These are phyloP conservation scores for Mixornis gularis DNA, from an alignment of 2,113 vertebrate genomes.

Conservation along the genomic window DNA sequence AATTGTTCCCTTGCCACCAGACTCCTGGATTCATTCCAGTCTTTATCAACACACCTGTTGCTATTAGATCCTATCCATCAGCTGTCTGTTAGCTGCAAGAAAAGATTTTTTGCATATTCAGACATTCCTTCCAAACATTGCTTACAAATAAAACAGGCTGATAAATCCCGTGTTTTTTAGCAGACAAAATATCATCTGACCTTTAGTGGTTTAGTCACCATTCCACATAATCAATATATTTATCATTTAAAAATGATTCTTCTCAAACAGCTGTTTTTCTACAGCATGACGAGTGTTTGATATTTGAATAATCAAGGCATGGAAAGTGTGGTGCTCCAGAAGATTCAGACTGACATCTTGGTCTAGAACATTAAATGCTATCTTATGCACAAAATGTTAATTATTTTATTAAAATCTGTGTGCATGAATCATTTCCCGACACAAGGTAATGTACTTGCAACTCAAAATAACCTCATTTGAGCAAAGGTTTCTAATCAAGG, in stretches of 20 bases:
- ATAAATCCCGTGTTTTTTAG: not conserved
- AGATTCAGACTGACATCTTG: not conserved
- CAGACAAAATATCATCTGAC: not conserved
- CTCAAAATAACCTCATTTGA: not conserved
- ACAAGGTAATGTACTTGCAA: not conserved
- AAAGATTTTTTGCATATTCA: not conserved
- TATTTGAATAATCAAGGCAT: not conserved
- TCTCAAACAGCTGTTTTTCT: not conserved
- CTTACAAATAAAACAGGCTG: not conserved
- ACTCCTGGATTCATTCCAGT: not conserved
- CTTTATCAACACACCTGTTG: not conserved
- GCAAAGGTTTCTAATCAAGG: not conserved
- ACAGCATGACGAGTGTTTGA: not conserved
- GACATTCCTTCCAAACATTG: not conserved
- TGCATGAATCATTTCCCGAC: not conserved
- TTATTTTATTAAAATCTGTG: not conserved
- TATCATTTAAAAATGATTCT: not conserved
- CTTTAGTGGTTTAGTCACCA: not conserved
- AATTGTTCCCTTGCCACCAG: not conserved
- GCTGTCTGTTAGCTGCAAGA: not conserved
- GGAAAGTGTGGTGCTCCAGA: not conserved
- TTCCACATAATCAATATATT: not conserved
- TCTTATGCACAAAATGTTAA: not conserved
- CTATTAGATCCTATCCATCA: not conserved
- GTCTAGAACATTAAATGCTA: not conserved